Evolutionary conservation across 2,113 vertebrate species (phyloP).

Genomic region (Cyprinodon brontotheroides): DNA sequence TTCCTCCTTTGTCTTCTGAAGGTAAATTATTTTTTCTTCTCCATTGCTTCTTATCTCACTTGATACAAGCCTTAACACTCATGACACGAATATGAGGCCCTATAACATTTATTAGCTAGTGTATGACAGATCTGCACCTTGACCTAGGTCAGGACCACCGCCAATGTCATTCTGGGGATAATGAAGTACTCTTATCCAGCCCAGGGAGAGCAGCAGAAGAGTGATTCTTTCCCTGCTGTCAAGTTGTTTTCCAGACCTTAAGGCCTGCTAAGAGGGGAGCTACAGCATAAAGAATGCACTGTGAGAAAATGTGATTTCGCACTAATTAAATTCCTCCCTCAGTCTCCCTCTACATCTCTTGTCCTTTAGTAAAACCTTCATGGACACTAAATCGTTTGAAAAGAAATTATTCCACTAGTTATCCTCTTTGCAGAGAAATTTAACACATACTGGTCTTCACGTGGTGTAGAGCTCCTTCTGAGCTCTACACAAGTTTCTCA

Average conservation of each 20-base stretch:
- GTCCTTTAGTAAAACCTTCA: slow-evolving; percentile 24
- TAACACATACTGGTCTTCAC: slow-evolving; percentile 42
- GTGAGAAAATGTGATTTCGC: slow-evolving; percentile 17
- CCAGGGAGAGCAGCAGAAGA: not conserved
- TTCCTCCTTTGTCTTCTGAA: slow-evolving; percentile 1
- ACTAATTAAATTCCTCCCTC: slow-evolving; percentile 25
- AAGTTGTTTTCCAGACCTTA: slow-evolving; percentile 19
- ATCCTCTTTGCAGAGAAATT: slow-evolving; percentile 11
- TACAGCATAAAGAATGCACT: slow-evolving; percentile 5
- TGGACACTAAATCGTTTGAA: slow-evolving; percentile 25
- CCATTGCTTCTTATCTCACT: slow-evolving; percentile 13
- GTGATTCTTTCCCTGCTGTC: not conserved
- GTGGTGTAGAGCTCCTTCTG: slow-evolving; percentile 20
- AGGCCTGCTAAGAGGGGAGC: not conserved
- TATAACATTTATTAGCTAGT: slow-evolving; percentile 5
- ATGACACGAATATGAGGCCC: not conserved
- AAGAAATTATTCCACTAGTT: slow-evolving; percentile 34
- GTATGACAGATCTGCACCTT: slow-evolving; percentile 24
- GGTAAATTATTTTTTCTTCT: slow-evolving; percentile 10
- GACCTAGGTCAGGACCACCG: slow-evolving; percentile 11
- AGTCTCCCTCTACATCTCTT: slow-evolving; percentile 1
- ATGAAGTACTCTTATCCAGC: not conserved
- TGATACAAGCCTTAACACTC: slow-evolving; percentile 14
- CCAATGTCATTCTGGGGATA: not conserved
- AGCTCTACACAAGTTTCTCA: not conserved